Conservation (phyloP, 2,888 invertebrate species). For the Papilio elwesi region DNA sequence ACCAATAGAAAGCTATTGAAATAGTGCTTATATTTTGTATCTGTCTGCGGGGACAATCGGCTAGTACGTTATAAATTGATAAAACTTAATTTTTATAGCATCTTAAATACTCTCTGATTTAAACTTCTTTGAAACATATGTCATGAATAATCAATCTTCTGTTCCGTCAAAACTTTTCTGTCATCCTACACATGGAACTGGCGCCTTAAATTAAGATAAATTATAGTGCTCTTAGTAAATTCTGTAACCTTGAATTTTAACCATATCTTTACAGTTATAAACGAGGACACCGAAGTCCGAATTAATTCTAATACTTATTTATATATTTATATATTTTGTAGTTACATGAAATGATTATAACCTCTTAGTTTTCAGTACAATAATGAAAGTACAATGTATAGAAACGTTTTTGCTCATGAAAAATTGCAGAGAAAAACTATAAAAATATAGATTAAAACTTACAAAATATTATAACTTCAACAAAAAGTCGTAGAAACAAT, state of each 20-base stretch:
- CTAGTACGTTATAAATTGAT: no score
- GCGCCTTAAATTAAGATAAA: conserved; percentile 5
- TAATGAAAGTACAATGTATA: conserved; percentile 4
- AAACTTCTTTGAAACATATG: not conserved
- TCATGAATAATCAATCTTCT: not conserved
- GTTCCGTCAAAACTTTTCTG: conserved; percentile 1
- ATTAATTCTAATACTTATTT: not conserved
- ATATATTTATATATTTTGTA: no score
- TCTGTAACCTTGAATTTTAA: not conserved
- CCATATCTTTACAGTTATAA: not conserved
- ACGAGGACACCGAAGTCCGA: not conserved
- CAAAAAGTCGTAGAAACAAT: not conserved
- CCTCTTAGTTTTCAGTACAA: not conserved
- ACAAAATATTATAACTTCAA: not conserved
- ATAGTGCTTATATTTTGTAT: no score
- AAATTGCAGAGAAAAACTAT: conserved; percentile 2
- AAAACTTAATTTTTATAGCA: no score
- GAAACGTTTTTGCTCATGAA: not conserved
- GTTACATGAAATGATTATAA: conserved; percentile 1
- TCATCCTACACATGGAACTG: conserved; percentile 9
- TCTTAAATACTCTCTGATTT: no score
- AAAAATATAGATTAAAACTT: not conserved
- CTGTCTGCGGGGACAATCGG: no score
- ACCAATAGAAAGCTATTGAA: no score
- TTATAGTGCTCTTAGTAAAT: not conserved